A percentile compares a stretch with the other conserved stretches of the same genome.
Evolutionary conservation across 2,888 invertebrate genomes (phyloP).

Genomic region (Polydesmus complanatus): DNA sequence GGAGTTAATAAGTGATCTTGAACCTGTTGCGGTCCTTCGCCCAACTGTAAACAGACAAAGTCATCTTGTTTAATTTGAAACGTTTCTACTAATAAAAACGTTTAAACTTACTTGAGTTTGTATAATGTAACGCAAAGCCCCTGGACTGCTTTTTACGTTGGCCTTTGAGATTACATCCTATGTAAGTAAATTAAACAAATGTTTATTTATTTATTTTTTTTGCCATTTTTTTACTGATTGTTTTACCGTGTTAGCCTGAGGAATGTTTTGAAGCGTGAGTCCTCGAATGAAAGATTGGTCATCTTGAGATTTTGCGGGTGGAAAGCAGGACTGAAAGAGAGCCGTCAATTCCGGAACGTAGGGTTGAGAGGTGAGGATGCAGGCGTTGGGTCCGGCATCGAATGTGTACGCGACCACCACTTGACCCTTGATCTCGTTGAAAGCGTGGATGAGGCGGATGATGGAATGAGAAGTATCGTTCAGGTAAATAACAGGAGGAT

Average conservation of each 20-base stretch:
- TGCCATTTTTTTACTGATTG: neutral
- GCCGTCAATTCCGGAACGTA: constrained; percentile 54
- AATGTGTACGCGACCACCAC: constrained; percentile 80
- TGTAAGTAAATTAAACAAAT: neutral
- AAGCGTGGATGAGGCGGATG: constrained; percentile 62
- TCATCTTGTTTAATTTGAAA: neutral
- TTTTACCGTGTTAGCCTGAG: constrained; percentile 27
- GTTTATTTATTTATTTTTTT: neutral
- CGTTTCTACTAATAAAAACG: neutral
- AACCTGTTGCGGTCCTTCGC: constrained; percentile 1
- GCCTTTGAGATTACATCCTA: constrained; percentile 2
- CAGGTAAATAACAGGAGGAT: constrained; percentile 86
- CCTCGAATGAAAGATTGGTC: neutral
- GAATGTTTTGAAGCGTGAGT: constrained; percentile 33
- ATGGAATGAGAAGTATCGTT: constrained; percentile 73
- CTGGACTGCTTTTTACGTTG: constrained; percentile 34
- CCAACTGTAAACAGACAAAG: constrained; percentile 4
- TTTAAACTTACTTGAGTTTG: constrained; percentile 63
- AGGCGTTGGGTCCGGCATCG: constrained; percentile 97
- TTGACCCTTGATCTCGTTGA: constrained; percentile 53
- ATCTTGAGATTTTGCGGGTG: constrained; percentile 32
- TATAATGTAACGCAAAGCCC: constrained; percentile 64
- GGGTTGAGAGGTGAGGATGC: constrained; percentile 64
- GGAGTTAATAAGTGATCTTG: constrained; percentile 3
- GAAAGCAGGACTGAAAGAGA: constrained; percentile 57